Conservation (phyloP, 2,113 vertebrate genomes). For the Oceanodroma tethys region DNA sequence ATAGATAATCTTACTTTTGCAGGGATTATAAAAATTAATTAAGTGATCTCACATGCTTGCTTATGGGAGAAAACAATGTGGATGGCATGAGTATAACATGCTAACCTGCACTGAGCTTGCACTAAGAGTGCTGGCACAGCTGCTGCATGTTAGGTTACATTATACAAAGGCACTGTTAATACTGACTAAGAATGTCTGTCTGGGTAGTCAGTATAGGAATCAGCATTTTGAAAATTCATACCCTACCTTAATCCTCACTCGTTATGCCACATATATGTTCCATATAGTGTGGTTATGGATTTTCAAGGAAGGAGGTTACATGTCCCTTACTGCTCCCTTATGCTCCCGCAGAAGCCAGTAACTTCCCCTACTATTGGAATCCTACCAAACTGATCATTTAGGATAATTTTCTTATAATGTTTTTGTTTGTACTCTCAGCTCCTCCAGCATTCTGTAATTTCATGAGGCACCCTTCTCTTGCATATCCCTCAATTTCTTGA, state of each 20-base stretch:
- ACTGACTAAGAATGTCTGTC: not conserved
- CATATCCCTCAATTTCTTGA: not conserved
- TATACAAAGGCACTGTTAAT: not conserved
- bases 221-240: not conserved
- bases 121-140: not conserved
- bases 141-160: not conserved
- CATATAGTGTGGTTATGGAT: not conserved
- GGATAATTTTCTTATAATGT: not conserved
- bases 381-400: not conserved
- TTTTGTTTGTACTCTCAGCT: not conserved
- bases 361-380: not conserved
- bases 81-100: accelerated
- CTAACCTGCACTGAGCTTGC: not conserved
- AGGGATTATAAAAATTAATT: not conserved
- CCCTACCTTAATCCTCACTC: not conserved
- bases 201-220: not conserved
- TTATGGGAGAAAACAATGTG: not conserved
- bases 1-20: not conserved
- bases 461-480: not conserved
- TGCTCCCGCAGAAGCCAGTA: not conserved
- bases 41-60: not conserved
- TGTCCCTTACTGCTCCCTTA: not conserved
- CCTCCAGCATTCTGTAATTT: not conserved
- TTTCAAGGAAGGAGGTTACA: not conserved
- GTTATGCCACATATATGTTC: not conserved